Percentiles rank a stretch among this genome's conserved stretches.
Evolutionary conservation across 1,140 invertebrate species (phyloP).

Genomic region (Alviniconcha marisindica): DNA sequence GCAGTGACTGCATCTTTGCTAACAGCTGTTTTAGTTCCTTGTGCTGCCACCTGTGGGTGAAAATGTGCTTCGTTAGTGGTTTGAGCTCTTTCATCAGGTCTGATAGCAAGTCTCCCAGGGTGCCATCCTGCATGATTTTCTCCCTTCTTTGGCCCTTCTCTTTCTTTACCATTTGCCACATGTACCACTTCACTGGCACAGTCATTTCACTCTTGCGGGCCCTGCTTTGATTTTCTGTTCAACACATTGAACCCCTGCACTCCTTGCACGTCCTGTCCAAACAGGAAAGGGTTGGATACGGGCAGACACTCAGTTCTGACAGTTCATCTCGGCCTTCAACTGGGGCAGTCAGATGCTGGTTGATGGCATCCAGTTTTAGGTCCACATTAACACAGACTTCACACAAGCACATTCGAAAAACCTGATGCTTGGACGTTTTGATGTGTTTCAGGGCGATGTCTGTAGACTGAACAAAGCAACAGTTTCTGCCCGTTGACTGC

Average conservation of each 20-base stretch:
- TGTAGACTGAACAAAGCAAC: not conserved
- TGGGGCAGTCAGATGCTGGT: slow-evolving; percentile 1
- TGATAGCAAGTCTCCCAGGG: not conserved
- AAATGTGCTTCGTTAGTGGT: not conserved
- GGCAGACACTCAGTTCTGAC: not conserved
- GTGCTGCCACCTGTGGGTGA: not conserved
- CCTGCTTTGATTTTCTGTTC: not conserved
- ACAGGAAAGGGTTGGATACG: not conserved
- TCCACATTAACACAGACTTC: slow-evolving; percentile 27
- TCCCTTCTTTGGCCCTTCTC: slow-evolving; percentile 11
- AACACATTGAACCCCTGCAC: not conserved
- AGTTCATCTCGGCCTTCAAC: slow-evolving; percentile 21
- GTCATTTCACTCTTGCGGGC: not conserved
- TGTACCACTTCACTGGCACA: not conserved
- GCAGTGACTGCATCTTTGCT: not conserved
- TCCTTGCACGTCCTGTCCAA: not conserved
- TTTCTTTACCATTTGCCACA: slow-evolving; percentile 17
- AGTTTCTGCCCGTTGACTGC: not conserved
- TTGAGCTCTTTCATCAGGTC: not conserved
- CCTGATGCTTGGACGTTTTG: not conserved
- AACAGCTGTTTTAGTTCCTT: no score
- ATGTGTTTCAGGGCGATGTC: not conserved
- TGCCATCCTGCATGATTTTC: not conserved
- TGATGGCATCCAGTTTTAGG: slow-evolving; percentile 23
- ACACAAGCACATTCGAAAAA: not conserved